Base-by-base conservation (phyloP, 2,888 invertebrate genomes). In the Sarcophaga caerulescens region DNA sequence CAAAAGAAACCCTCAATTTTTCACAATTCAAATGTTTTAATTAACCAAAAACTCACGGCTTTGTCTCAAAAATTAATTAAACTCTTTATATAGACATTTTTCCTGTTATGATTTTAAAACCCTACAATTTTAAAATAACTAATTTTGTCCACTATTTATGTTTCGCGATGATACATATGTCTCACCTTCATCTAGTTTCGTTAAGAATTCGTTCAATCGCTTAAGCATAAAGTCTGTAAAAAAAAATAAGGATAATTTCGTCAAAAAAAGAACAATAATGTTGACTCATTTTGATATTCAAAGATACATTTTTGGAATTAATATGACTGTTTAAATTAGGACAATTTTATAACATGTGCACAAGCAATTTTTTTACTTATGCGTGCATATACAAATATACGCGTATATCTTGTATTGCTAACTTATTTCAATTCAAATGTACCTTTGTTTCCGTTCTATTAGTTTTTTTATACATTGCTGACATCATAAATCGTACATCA, bases 221-320 rank as follows among this genome's bases (percentile, higher is more conserved):
- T 77, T 63, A 68, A 81, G 60, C 57, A 65, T 81, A 68, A 70
- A 74, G 70, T 69, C 78, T 81, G 78, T 78, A 73, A 85, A 76
- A 70, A 70, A 45, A 35, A 68, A 59, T 21, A 70, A 65, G 71
- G 21, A 80, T 10, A 73, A 47, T 21, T 21, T 23, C 59, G 68
- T 17, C 6, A 47, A 47, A 10, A 69, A 70, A 63, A 75, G 23
- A 52, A 57, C 17, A n/a, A 68, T 68, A 78, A 81, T 52, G 77
- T 81, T 85, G 84, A 85, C 81, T 85, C 81, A 85, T 85, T 81
- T 84, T 77, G 23, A 52, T 68, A 73, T 44, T 52, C 35, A 6
- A 75, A 47, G 17, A 75, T 52, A 47, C 47, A 73, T 23, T 66
- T 66, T 73, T 45, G 52, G 66, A 66, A 80, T 73, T 73, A 83